Base-by-base conservation (phyloP, 2,888 invertebrate species). In the Spialia ferax region DNA sequence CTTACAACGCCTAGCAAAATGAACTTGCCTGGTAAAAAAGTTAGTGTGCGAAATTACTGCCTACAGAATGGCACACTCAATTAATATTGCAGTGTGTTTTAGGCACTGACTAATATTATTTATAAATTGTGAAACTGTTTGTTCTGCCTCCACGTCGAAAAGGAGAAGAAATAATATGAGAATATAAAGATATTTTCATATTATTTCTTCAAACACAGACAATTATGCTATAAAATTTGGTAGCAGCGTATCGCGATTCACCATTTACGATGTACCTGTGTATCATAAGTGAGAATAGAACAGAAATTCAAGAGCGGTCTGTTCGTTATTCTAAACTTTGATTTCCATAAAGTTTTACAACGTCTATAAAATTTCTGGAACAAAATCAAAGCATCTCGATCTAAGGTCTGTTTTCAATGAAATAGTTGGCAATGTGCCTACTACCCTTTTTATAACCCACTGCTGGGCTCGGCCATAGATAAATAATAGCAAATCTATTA, bases 1-100 rank as follows among this genome's bases (percentile, higher is more conserved):
- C 22, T 57, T 57, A 32, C 29, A 32, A 29, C 32, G 55, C 13
- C n/a, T 32, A 56, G 45, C 13, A 22, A 15, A 64, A 57, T 57
- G 35, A 57, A 57, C 50, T 50, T 57, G 26, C 42, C 55, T 23
- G 5, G 29, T 65, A 65, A 65, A 57, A 23, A 50, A 65, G 61
- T 61, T 61, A 61, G 48, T 48, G 50, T 50, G 50, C 48, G 61
- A 32, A 61, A 50, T 45, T 52, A 11, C 7, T 35, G 20, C 22
- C 18, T 32, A 50, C 18, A 57, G 23, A 35, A 38, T 45, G 57
- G 57, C 57, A 57, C 26, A 65, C 57, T 65, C 64, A 57, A 65
- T 65, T 65, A 65, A 50, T 65, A 57, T 50, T 65, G 64, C 38
- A 65, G 50, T 50, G 56, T 22, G 32, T n/a, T n/a, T n/a, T n/a